These are phyloP conservation scores for Pollicipes pollicipes DNA, from an alignment of 1,140 invertebrate species.

Conservation along the genomic window DNA sequence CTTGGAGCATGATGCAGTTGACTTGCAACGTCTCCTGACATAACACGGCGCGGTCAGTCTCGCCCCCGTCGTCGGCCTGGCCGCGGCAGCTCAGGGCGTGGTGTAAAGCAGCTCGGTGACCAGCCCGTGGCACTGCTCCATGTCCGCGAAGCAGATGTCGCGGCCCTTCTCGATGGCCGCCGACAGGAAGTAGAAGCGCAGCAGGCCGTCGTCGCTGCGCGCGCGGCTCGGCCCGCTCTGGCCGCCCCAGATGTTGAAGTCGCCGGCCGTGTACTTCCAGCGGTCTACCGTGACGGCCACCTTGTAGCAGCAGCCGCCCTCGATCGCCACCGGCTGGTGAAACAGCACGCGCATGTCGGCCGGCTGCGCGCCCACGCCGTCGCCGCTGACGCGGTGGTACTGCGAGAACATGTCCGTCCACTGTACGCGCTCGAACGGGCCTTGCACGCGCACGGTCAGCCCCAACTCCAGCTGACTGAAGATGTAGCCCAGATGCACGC, in stretches of 20 bases:
- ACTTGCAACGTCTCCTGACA: too few species aligned
- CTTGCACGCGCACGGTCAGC: slow-evolving; percentile 18
- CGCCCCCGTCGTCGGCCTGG: too few species aligned
- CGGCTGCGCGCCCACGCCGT: slow-evolving; percentile 12
- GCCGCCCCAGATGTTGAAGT: slow-evolving; percentile 19
- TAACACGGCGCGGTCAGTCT: too few species aligned
- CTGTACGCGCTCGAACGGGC: slow-evolving; percentile 18
- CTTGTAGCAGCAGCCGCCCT: slow-evolving; percentile 19
- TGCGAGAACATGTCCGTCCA: slow-evolving; percentile 17
- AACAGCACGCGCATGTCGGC: slow-evolving; percentile 19
- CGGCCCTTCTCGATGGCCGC: slow-evolving; percentile 17
- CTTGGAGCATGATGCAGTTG: too few species aligned
- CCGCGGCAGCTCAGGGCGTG: slow-evolving; percentile 5
- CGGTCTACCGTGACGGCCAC: slow-evolving; percentile 6
- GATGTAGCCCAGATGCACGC: slow-evolving; percentile 17
- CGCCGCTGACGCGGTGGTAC: slow-evolving; percentile 16
- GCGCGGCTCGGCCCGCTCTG: slow-evolving; percentile 13
- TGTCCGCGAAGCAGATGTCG: slow-evolving; percentile 14
- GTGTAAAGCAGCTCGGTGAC: slow-evolving; percentile 18
- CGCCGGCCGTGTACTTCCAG: slow-evolving; percentile 2
- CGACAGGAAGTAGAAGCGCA: slow-evolving; percentile 17
- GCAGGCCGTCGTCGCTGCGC: slow-evolving; percentile 14
- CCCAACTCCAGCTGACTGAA: slow-evolving; percentile 20
- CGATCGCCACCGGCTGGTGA: slow-evolving; percentile 14
- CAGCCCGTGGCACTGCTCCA: slow-evolving; percentile 14